Base-by-base conservation (phyloP, 1,140 invertebrate genomes). In the Anoplophora glabripennis region DNA sequence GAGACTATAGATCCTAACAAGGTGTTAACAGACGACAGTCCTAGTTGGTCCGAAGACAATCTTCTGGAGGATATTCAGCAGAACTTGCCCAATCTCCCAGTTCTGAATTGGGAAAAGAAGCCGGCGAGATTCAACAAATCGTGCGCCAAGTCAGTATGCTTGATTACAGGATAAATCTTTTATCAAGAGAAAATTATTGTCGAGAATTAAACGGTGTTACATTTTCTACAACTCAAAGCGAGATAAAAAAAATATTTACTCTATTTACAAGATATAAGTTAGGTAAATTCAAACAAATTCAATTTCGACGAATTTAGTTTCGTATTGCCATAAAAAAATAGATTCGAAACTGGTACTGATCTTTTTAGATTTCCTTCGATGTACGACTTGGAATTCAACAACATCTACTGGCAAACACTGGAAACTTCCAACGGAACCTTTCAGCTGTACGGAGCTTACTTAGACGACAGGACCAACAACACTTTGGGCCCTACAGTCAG, bases 361-460 rank as follows among this genome's bases (percentile, higher is more conserved):
- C 14, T 37, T 58, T 57, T n/a, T 38, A 82, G 81, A 17, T 94
- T 91, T 71, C 93, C 93, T 0, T 90, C 84, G 44, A 85, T 94
- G 44, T 93, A 89, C 72, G 91, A 94, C 63, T 77, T 96, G 49
- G 88, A 94, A 73, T 95, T 93, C 79, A 94, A 93, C 75, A 95
- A 96, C 72, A 84, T 91, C 7, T 94, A 93, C 73, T 94, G 92
- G 92, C 92, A 96, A 74, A 89, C 85, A 9, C 65, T 94, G 64
- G 81, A 83, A 59, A 87, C 89, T 1, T 83, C 81, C 28, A 90
- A 94, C 65, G 92, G 91, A 0, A 92, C 91, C 0, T 94, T 94
- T 70, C 91, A 93, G 65, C 74, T 96, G 1, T 95, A 90, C 70
- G 91, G 90, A 0, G 93, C 93, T 10, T 96, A 94, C 74, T 89